Percentiles rank a stretch among this genome's conserved stretches.
phyloP scores from a whole-genome alignment of 1,140 invertebrate species.

The Pogonognathellus flavescens region DNA sequence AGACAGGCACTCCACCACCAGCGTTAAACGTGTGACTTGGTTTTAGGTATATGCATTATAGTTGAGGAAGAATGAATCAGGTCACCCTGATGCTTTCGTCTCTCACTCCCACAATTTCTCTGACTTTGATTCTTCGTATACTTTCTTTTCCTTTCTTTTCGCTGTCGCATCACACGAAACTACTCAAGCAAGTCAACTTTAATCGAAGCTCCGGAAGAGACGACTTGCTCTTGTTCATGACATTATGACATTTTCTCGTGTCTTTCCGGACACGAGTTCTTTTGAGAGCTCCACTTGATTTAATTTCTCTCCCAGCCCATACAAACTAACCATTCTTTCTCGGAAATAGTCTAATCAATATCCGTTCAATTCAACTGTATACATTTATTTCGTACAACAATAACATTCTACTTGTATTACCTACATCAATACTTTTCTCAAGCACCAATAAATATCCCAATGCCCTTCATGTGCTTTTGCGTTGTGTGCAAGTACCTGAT shows the following conservation, averaged over 20 bases:
- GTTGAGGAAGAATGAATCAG: not conserved
- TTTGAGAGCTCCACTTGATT: slow-evolving; percentile 43
- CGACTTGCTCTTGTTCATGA: slow-evolving; percentile 28
- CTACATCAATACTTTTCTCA: not conserved
- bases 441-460: not conserved
- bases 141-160: slow-evolving; percentile 6
- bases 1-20: too few species aligned
- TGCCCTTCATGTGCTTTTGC: too few species aligned
- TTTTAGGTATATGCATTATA: not conserved
- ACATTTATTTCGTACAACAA: not conserved
- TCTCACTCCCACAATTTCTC: slow-evolving; percentile 4
- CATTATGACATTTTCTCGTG: slow-evolving; percentile 44
- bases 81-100: not conserved
- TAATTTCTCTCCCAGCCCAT: slow-evolving; percentile 12
- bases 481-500: too few species aligned
- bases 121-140: not conserved
- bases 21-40: too few species aligned
- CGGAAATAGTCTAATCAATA: too few species aligned
- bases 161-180: not conserved
- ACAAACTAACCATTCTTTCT: too few species aligned
- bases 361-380: too few species aligned
- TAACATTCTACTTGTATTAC: not conserved
- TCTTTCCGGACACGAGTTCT: slow-evolving; percentile 29
- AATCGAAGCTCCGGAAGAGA: slow-evolving; percentile 49
- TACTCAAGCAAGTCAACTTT: slow-evolving; percentile 25